A percentile compares a stretch with the other conserved stretches of the same genome.
These are phyloP conservation scores for Neoitamus cyanurus DNA, from an alignment of 2,888 invertebrate genomes.

Conservation along the genomic window DNA sequence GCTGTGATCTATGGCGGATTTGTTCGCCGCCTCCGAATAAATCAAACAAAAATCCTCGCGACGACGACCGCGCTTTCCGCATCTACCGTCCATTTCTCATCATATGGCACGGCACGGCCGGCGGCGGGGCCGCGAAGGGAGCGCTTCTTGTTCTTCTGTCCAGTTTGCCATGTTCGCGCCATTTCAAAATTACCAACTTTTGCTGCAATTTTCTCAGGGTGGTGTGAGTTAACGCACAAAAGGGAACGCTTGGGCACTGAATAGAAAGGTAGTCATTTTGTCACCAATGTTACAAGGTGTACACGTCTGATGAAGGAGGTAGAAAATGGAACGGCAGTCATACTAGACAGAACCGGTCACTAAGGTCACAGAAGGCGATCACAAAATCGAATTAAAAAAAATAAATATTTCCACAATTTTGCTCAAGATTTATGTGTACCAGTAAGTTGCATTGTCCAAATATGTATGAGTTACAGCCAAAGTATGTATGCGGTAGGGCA, in stretches of 20 bases:
- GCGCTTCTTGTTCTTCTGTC: not conserved
- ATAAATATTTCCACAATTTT: too few relatives aligned
- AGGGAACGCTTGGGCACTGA: not conserved
- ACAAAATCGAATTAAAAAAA: too few relatives aligned
- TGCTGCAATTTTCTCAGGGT: not conserved
- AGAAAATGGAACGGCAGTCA: not conserved
- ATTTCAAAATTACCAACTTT: not conserved
- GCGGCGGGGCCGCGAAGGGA: not conserved
- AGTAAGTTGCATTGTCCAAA: too few relatives aligned
- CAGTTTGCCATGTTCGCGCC: not conserved
- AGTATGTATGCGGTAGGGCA: too few relatives aligned
- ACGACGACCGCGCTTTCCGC: not conserved
- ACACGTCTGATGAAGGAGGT: not conserved
- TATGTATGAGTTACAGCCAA: too few relatives aligned
- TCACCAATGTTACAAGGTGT: not conserved
- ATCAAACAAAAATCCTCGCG: constrained; percentile 26
- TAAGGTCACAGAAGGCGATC: not conserved
- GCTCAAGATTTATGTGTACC: too few relatives aligned
- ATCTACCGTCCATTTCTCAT: not conserved
- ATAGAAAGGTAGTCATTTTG: not conserved
- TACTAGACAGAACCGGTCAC: not conserved
- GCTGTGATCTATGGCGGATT: constrained; percentile 44
- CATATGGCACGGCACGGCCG: not conserved
- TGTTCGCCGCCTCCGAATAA: constrained; percentile 24
- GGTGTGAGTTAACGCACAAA: not conserved